Evolutionary conservation across 2,888 invertebrate species (phyloP), one percentile per base, ranked within the genome.

Genomic region (Heteropelma amictum): DNA sequence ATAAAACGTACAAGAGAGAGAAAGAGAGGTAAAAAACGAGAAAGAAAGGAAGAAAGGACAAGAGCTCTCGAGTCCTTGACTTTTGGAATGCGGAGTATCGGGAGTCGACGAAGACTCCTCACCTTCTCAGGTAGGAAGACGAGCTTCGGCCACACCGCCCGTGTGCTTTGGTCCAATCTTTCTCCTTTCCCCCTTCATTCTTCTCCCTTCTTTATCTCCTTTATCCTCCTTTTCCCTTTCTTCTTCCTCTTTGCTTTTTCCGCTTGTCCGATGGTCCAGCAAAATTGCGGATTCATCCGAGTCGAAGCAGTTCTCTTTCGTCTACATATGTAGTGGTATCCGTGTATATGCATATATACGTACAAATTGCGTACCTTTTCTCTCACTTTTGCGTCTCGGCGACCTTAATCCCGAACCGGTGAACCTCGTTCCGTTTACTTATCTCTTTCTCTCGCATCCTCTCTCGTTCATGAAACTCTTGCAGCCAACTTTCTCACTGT

Each of bases 1-100:
- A 33, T 8, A n/a, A 33, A 33, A 10, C 28, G 2, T 12, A 10
- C 8, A 51, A 38, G 47, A 45, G 17, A 17, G 33, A 45, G 30
- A 40, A 45, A 21, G 49, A 53, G 61, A 28, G 53, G 35, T 38
- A 42, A 47, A 30, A 54, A 56, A 35, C 30, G 45, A 47, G 51
- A 28, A 60, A 58, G 64, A 61, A 35, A 8, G 12, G 19, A 45
- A 26, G 21, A 23, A 42, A 47, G 56, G 47, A 56, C 53, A 30
- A 72, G 38, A 53, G 38, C 77, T 68, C 58, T 77, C 77, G 83
- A 84, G 85, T 85, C 85, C 85, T 85, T 85, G 85, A 83, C 82
- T 85, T 82, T 84, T 82, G 84, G 85, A 84, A 84, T 84, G 83
- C 74, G 60, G 65, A 70, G 74, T 70, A 74, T 74, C 65, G 70